Conservation (phyloP, 2,113 vertebrate genomes). For the Rhinogobius similis region DNA sequence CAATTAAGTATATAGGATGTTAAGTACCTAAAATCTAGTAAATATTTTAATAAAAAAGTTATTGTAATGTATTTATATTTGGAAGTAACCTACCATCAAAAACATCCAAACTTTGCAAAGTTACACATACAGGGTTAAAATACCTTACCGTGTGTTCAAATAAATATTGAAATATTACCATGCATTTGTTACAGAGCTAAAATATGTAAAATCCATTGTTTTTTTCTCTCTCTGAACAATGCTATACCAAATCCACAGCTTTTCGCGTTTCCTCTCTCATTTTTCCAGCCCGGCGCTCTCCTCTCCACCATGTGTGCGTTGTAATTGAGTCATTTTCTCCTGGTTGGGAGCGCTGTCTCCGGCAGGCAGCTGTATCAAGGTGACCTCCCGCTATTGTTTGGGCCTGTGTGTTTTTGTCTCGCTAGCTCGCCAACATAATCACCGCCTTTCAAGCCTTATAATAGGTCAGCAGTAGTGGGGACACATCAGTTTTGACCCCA, state of each 20-base stretch:
- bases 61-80: no score
- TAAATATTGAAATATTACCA: no score
- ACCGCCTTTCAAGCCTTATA: conserved; percentile 56
- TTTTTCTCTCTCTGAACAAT: neutral
- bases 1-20: no score
- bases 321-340: conserved; percentile 76
- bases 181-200: neutral
- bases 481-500: conserved; percentile 56
- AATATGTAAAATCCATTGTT: neutral
- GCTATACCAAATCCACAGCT: conserved; percentile 8
- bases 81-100: no score
- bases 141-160: no score
- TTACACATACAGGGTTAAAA: no score
- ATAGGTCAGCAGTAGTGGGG: conserved; percentile 51
- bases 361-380: conserved; percentile 70
- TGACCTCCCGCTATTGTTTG: conserved; percentile 71
- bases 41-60: no score
- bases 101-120: no score
- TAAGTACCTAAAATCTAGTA: no score
- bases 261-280: neutral
- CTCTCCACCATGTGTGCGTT: conserved; percentile 26
- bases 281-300: conserved; percentile 4
- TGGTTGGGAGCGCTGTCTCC: conserved; percentile 48
- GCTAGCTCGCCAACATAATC: conserved; percentile 62
- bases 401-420: conserved; percentile 62